Percentiles rank a stretch among this genome's conserved stretches.
These are phyloP conservation scores for Plecturocebus donacophilus DNA, from an alignment of 2,113 vertebrate species.

Conservation along the genomic window DNA sequence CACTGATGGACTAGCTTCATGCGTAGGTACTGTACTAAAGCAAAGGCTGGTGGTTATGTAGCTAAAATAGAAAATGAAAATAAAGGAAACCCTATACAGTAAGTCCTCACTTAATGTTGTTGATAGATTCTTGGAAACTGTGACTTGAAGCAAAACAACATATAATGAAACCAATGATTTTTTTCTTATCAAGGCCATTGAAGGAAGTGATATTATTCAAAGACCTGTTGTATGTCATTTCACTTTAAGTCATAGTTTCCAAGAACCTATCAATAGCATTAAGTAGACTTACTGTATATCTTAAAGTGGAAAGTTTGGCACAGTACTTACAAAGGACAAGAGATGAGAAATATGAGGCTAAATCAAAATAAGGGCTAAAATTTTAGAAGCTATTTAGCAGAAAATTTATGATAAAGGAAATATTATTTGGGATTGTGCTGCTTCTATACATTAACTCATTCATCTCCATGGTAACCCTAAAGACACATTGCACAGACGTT, in stretches of 20 bases:
- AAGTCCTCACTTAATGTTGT: neutral
- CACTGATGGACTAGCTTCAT: neutral
- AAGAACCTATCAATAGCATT: neutral
- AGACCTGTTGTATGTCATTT: neutral
- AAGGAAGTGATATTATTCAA: no score
- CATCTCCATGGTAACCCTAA: neutral
- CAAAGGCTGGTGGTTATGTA: neutral
- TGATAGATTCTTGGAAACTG: neutral
- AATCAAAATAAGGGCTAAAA: neutral
- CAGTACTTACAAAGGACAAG: neutral
- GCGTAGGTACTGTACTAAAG: neutral
- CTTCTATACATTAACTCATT: neutral
- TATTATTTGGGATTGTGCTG: neutral
- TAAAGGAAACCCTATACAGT: neutral
- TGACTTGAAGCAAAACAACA: neutral
- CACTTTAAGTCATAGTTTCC: neutral
- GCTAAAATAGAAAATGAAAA: neutral
- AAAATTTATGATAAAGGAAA: slow-evolving; percentile 21
- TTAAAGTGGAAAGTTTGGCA: neutral
- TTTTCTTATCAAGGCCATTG: no score
- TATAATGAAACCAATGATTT: neutral
- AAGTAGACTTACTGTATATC: neutral
- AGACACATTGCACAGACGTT: neutral
- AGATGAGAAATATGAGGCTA: neutral
- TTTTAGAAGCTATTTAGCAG: neutral